Percentiles rank a stretch among this genome's conserved stretches.
These are phyloP conservation scores for Pseudomyrmex concolor DNA, from an alignment of 1,140 invertebrate species.

Conservation along the genomic window DNA sequence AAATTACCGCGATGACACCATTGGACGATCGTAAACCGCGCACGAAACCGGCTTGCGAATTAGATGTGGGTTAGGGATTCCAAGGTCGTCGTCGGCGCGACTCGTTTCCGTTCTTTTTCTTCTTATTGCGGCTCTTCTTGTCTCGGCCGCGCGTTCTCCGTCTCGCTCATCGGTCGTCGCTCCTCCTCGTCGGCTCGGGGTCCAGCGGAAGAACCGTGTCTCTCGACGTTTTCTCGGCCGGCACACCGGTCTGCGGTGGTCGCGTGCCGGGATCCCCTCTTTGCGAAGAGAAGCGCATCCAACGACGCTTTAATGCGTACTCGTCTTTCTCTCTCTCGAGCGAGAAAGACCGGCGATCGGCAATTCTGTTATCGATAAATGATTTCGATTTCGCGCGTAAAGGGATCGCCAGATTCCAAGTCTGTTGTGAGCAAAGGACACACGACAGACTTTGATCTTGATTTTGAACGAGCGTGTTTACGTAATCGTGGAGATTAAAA, in stretches of 20 bases:
- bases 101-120: slow-evolving; percentile 62
- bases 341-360: slow-evolving; percentile 7
- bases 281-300: neutral
- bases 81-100: slow-evolving; percentile 56
- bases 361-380: slow-evolving; percentile 15
- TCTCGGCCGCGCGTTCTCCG: slow-evolving; percentile 38
- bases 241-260: slow-evolving; percentile 61
- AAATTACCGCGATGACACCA: slow-evolving; percentile 20
- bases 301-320: slow-evolving; percentile 2
- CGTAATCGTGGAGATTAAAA: neutral
- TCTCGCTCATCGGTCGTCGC: slow-evolving; percentile 13
- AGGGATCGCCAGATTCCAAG: neutral
- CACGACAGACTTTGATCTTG: neutral
- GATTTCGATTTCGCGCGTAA: slow-evolving; percentile 14
- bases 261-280: slow-evolving; percentile 67
- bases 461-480: neutral
- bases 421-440: too few species aligned
- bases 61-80: slow-evolving; percentile 73
- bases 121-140: slow-evolving; percentile 28
- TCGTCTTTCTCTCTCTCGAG: neutral
- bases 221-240: slow-evolving; percentile 41
- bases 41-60: slow-evolving; percentile 49
- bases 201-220: slow-evolving; percentile 35
- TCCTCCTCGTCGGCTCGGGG: slow-evolving; percentile 11
- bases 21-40: neutral